Evolutionary conservation across 2,888 invertebrate species (phyloP).

Genomic region (Orthosia incerta): DNA sequence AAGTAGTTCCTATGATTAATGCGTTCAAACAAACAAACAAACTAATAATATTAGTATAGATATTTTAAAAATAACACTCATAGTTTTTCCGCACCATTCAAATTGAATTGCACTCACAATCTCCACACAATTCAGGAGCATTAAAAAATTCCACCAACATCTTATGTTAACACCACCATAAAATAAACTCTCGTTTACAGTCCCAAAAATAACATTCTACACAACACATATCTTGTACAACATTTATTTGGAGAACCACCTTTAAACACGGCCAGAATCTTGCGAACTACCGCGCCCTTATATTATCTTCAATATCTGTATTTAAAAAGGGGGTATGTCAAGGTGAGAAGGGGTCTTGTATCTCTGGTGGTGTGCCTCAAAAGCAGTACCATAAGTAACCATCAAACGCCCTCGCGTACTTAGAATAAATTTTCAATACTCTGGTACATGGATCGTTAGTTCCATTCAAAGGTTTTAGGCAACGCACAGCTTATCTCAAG

Average conservation of each 20-base stretch:
- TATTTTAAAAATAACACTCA: too few relatives aligned
- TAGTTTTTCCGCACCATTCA: conserved; percentile 48
- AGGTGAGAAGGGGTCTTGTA: conserved; percentile 64
- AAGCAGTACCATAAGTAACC: conserved; percentile 86
- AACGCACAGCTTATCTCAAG: conserved; percentile 61
- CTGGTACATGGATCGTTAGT: conserved; percentile 85
- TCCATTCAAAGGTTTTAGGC: conserved; percentile 81
- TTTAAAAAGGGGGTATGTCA: conserved; percentile 24
- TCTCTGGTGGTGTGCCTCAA: conserved; percentile 73
- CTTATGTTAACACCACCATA: conserved; percentile 82
- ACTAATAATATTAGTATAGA: too few relatives aligned
- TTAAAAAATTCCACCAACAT: conserved; percentile 77
- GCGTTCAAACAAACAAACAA: too few relatives aligned
- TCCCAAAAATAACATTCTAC: conserved; percentile 82
- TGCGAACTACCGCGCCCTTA: conserved; percentile 64
- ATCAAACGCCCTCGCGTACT: conserved; percentile 85
- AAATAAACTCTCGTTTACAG: conserved; percentile 86
- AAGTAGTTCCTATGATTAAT: too few relatives aligned
- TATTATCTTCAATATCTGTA: background rate
- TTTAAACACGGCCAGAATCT: conserved; percentile 67
- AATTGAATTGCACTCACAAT: conserved; percentile 64
- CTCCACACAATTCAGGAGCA: conserved; percentile 66
- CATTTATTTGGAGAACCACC: conserved; percentile 80
- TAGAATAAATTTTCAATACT: conserved; percentile 90
- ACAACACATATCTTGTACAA: conserved; percentile 81